These are phyloP conservation scores for Theretra japonica DNA, from an alignment of 2,888 invertebrate species.

Conservation along the genomic window DNA sequence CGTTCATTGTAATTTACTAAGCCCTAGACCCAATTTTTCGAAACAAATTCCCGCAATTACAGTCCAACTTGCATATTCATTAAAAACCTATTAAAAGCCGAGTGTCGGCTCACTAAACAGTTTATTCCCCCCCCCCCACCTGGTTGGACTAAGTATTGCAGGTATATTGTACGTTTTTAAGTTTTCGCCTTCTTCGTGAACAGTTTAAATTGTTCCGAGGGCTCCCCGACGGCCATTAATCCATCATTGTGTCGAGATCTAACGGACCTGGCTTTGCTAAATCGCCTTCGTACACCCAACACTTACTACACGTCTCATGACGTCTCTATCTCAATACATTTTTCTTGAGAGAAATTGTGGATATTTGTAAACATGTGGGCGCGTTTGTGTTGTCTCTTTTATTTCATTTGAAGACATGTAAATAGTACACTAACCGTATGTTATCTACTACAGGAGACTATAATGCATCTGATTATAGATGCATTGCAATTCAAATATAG, in stretches of 20 bases:
- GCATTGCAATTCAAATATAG: too few species aligned
- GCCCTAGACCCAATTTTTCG: too few species aligned
- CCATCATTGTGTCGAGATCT: slow-evolving; percentile 66
- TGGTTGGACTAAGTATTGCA: slow-evolving; percentile 19
- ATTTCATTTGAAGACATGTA: neutral
- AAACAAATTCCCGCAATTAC: neutral
- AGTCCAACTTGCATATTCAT: neutral
- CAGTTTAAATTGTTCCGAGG: slow-evolving; percentile 58
- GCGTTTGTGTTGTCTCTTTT: neutral
- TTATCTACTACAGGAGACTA: too few species aligned
- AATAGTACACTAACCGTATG: too few species aligned
- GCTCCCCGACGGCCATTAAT: slow-evolving; percentile 60
- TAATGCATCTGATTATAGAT: too few species aligned
- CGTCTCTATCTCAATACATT: slow-evolving; percentile 45
- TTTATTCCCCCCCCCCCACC: slow-evolving; percentile 17
- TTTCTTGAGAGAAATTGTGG: slow-evolving; percentile 25
- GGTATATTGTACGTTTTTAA: slow-evolving; percentile 45
- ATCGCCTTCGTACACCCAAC: slow-evolving; percentile 38
- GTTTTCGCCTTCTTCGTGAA: slow-evolving; percentile 52
- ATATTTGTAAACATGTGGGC: neutral
- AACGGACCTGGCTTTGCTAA: slow-evolving; percentile 41
- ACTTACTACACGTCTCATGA: slow-evolving; percentile 28
- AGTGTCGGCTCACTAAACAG: neutral
- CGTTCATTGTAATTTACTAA: too few species aligned
- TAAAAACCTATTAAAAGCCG: neutral